These are phyloP conservation scores for Natrix natrix DNA, from an alignment of 2,797 vertebrate genomes.

Conservation along the genomic window DNA sequence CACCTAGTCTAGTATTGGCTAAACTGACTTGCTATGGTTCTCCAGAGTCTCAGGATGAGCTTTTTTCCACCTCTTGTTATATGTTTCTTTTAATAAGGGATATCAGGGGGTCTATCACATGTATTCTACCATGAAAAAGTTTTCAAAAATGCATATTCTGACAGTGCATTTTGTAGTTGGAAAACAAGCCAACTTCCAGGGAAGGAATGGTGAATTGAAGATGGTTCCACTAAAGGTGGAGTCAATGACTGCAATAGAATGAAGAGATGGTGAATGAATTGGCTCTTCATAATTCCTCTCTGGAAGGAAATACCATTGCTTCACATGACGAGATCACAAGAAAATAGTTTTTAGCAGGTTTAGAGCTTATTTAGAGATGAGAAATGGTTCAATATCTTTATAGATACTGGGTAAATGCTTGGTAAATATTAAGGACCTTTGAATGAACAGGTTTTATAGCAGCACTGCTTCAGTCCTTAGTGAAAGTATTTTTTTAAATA, in stretches of 20 bases:
- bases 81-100: not conserved
- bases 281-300: not conserved
- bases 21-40: not conserved
- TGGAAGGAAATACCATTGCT: not conserved
- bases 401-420: not conserved
- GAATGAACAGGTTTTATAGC: not conserved
- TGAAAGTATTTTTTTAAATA: not conserved
- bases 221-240: not conserved
- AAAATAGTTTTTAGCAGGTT: not conserved
- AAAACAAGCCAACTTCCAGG: not conserved
- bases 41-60: not conserved
- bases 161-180: not conserved
- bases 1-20: not conserved
- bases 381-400: not conserved
- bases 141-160: not conserved
- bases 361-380: not conserved
- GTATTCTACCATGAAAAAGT: not conserved
- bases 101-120: not conserved
- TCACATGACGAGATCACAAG: not conserved
- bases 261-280: not conserved
- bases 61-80: not conserved
- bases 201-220: not conserved
- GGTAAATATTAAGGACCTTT: not conserved
- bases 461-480: not conserved
- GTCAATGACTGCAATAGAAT: not conserved